Conservation (phyloP, 2,797 vertebrate genomes). For the Cirrhinus mrigala region DNA sequence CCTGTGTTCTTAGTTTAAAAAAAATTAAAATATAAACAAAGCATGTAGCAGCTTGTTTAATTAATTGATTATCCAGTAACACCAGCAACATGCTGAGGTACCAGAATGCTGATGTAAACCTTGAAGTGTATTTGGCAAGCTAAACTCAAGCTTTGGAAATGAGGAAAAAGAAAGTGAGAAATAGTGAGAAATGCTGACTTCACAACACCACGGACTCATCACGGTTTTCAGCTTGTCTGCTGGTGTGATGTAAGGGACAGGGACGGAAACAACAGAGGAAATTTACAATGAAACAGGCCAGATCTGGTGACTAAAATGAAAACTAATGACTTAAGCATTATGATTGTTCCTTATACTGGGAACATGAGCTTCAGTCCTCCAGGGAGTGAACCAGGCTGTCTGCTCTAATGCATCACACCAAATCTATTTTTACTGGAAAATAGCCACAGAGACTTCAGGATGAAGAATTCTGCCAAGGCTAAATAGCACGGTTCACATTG, state of each 20-base stretch:
- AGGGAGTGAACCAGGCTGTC: background rate
- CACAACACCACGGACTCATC: background rate
- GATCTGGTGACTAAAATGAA: constrained; percentile 54
- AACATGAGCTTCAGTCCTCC: background rate
- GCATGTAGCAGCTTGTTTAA: constrained; percentile 1
- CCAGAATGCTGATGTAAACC: constrained; percentile 11
- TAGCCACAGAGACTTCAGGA: background rate
- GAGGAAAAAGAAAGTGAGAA: constrained; percentile 54
- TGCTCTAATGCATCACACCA: constrained; percentile 13
- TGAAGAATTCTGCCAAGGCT: background rate
- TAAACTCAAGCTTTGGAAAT: constrained; percentile 22
- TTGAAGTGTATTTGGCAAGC: constrained; percentile 11
- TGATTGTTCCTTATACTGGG: constrained; percentile 27
- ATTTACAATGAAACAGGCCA: constrained; percentile 33
- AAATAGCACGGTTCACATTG: background rate
- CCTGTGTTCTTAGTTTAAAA: background rate
- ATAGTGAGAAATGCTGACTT: constrained; percentile 52
- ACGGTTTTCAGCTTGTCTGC: constrained; percentile 18
- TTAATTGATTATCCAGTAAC: constrained; percentile 13
- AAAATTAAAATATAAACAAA: background rate
- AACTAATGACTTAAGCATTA: constrained; percentile 51
- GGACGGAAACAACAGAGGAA: constrained; percentile 40
- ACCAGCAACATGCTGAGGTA: constrained; percentile 5
- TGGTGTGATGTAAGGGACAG: constrained; percentile 48
- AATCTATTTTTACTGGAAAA: constrained; percentile 20